These are phyloP conservation scores for Cydia splendana DNA, from an alignment of 1,140 invertebrate genomes.

Conservation along the genomic window DNA sequence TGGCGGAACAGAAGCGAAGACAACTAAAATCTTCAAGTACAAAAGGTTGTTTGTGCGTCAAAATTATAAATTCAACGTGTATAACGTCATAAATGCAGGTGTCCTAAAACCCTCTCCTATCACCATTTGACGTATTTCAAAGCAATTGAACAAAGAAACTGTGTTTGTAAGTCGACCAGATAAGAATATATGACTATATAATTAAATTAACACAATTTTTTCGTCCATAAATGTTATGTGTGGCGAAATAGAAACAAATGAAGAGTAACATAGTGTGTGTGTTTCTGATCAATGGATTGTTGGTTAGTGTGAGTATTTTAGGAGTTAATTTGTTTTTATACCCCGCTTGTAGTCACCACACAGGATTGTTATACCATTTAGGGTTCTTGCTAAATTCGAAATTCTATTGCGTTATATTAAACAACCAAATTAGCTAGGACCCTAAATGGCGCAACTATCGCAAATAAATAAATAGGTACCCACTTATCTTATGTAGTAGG, in stretches of 20 bases:
- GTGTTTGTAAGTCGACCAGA: neutral
- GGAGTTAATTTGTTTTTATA: neutral
- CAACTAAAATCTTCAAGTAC: too few species aligned
- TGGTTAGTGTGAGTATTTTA: neutral
- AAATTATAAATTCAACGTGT: neutral
- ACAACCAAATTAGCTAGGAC: too few species aligned
- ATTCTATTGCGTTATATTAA: too few species aligned
- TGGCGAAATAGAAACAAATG: neutral
- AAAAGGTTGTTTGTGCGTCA: too few species aligned
- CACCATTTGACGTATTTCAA: neutral
- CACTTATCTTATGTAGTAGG: too few species aligned
- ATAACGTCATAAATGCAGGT: neutral
- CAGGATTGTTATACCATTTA: too few species aligned
- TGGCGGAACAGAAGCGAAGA: too few species aligned
- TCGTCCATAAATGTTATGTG: neutral
- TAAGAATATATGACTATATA: conserved; percentile 8
- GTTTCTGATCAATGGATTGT: neutral
- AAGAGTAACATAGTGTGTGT: neutral
- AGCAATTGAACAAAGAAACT: neutral
- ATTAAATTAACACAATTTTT: neutral
- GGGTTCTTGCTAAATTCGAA: too few species aligned
- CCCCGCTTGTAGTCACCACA: too few species aligned
- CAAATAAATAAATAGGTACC: too few species aligned
- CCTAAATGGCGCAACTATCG: too few species aligned
- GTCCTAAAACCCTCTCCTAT: neutral